These are phyloP conservation scores for Epistrophella euchroma DNA, from an alignment of 2,888 invertebrate species.

Conservation along the genomic window DNA sequence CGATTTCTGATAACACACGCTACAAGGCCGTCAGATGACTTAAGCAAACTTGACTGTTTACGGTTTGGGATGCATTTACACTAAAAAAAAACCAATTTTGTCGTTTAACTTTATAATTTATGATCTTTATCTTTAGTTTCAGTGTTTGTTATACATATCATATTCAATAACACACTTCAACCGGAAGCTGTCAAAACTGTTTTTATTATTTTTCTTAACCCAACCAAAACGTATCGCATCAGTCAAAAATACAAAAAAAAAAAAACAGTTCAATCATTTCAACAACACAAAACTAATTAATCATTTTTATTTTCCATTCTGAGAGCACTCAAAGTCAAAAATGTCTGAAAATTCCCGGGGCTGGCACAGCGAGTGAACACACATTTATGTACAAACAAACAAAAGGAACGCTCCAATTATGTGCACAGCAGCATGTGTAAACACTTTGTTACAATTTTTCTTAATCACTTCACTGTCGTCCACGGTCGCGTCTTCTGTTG, in stretches of 20 bases:
- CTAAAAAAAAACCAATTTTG: background rate
- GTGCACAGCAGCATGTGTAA: conserved; percentile 72
- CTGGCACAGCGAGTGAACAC: conserved; percentile 17
- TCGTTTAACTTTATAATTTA: background rate
- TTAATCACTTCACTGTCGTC: conserved; percentile 68
- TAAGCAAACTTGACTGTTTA: background rate
- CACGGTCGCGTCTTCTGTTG: conserved; percentile 62
- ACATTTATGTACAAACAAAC: conserved; percentile 32
- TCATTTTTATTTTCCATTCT: conserved; percentile 48
- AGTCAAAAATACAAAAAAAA: conserved; percentile 21
- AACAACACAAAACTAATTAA: conserved; percentile 59
- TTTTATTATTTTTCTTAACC: conserved; percentile 36
- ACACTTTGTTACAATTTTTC: conserved; percentile 75
- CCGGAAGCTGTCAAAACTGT: conserved; percentile 50
- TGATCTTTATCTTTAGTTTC: background rate
- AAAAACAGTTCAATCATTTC: conserved; percentile 58
- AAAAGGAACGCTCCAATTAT: conserved; percentile 54
- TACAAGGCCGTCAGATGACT: too few relatives aligned
- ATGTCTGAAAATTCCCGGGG: conserved; percentile 45
- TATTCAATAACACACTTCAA: conserved; percentile 37
- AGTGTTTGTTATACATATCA: conserved; percentile 46
- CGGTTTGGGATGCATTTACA: background rate
- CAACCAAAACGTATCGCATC: conserved; percentile 23
- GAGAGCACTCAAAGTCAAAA: conserved; percentile 34
- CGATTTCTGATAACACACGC: too few relatives aligned